phyloP scores from a whole-genome alignment of 2,797 vertebrate species.

The Hippocampus kuda region DNA sequence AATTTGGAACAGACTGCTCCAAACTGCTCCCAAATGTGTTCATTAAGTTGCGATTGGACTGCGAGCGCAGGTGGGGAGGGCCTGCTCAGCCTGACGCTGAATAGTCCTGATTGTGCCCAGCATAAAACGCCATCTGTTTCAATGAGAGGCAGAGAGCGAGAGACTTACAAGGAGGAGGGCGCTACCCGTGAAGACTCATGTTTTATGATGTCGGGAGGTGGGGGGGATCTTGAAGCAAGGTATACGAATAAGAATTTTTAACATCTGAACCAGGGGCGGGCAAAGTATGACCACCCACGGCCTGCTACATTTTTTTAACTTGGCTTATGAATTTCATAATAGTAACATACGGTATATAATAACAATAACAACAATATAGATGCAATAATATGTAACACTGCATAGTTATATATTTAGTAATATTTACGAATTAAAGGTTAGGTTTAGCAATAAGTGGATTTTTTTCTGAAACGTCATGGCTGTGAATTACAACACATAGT shows the following conservation, averaged over 20 bases:
- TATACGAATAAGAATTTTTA: conserved; percentile 8
- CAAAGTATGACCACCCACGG: conserved; percentile 10
- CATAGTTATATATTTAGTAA: no score
- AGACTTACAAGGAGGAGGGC: conserved; percentile 14
- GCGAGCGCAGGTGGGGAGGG: conserved; percentile 81
- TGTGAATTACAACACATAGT: no score
- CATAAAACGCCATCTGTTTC: conserved; percentile 92
- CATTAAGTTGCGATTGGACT: conserved; percentile 87
- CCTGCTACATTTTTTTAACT: no score
- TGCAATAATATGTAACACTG: no score
- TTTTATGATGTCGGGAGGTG: conserved; percentile 38
- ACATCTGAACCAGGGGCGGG: conserved; percentile 43
- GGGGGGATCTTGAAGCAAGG: background rate
- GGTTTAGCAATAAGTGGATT: no score
- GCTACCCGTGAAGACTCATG: conserved; percentile 48
- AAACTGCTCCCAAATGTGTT: conserved; percentile 70
- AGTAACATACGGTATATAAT: no score
- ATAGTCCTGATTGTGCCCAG: conserved; percentile 84
- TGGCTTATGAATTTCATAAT: no score
- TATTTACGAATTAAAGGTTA: no score
- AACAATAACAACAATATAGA: no score
- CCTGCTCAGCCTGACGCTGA: conserved; percentile 80
- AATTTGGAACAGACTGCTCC: conserved; percentile 92
- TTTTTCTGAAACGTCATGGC: no score
- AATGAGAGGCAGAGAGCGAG: conserved; percentile 41